A percentile compares a stretch with the other conserved stretches of the same genome.
Conservation (phyloP, 2,888 invertebrate genomes). For the Tipula helvola region DNA sequence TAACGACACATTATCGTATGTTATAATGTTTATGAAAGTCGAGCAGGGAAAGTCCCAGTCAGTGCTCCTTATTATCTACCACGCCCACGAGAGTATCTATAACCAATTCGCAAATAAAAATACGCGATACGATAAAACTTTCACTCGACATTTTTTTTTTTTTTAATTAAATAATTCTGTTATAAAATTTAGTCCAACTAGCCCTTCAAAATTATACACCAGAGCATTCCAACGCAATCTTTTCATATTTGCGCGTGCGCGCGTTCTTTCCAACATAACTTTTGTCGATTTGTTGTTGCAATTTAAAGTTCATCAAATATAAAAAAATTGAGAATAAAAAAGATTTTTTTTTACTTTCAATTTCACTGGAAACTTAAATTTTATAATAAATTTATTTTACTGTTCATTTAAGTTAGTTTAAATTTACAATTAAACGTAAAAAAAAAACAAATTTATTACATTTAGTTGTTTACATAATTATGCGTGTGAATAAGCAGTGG, state of each 20-base stretch:
- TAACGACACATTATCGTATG: no score
- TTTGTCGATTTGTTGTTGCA: neutral
- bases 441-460: no score
- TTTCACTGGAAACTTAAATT: neutral
- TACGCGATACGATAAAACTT: no score
- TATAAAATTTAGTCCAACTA: neutral
- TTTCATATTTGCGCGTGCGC: neutral
- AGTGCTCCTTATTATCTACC: no score
- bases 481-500: neutral
- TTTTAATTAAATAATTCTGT: neutral
- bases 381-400: neutral
- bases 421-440: no score
- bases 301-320: neutral
- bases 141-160: no score
- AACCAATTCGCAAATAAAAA: no score
- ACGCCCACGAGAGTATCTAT: no score
- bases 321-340: neutral
- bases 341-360: neutral
- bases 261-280: neutral
- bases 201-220: neutral
- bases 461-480: neutral
- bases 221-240: neutral
- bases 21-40: no score
- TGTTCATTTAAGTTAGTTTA: neutral
- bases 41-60: no score